A percentile compares a stretch with the other conserved stretches of the same genome.
phyloP scores from a whole-genome alignment of 2,113 vertebrate genomes.

The Plotosus lineatus region DNA sequence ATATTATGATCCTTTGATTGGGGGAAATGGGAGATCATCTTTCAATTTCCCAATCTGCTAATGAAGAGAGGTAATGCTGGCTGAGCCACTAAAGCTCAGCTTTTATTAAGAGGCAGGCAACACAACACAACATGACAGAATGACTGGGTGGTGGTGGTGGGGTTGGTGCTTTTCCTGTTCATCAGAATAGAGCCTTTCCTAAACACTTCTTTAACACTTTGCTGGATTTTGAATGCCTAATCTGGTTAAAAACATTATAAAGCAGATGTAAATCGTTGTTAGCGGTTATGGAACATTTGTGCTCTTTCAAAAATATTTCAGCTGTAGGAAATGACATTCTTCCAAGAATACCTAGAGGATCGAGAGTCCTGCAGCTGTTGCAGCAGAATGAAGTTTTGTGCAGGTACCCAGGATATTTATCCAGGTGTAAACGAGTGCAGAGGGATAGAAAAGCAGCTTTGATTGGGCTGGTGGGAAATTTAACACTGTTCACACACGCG shows the following conservation, averaged over 20 bases:
- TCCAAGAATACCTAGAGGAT: background rate
- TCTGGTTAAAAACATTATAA: background rate
- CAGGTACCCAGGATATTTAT: too few relatives aligned
- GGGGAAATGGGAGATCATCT: conserved; percentile 8
- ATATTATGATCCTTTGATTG: conserved; percentile 25
- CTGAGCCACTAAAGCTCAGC: conserved; percentile 34
- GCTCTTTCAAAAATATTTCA: conserved; percentile 2
- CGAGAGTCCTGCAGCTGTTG: background rate
- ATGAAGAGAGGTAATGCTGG: background rate
- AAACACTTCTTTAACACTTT: background rate
- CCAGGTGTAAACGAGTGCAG: too few relatives aligned
- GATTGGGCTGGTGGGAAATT: background rate
- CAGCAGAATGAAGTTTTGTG: background rate
- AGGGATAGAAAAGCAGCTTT: background rate
- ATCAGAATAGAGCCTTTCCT: background rate
- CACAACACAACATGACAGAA: conserved; percentile 49
- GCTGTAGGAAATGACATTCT: background rate
- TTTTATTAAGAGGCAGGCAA: conserved; percentile 48
- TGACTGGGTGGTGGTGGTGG: too few relatives aligned
- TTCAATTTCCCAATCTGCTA: background rate
- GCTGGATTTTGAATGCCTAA: background rate
- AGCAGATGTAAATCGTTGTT: too few relatives aligned
- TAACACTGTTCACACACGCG: background rate
- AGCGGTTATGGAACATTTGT: background rate
- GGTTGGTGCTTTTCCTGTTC: conserved; percentile 4